Conservation (phyloP, 1,140 invertebrate species). For the Calliphora vicina region DNA sequence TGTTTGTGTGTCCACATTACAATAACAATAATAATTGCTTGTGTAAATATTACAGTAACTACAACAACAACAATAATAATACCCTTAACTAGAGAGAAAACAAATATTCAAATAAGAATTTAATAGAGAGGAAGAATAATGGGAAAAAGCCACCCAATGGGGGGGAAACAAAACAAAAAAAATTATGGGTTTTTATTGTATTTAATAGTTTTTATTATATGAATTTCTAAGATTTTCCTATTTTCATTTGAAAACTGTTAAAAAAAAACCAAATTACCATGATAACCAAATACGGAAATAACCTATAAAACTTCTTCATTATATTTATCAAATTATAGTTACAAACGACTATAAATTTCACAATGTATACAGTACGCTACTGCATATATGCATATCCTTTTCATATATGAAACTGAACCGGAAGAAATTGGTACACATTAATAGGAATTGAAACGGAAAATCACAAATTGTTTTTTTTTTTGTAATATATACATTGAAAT, state of each 20-base stretch:
- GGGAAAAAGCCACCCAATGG: no score
- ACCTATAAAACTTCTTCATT: not conserved
- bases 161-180: no score
- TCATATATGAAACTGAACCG: no score
- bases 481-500: no score
- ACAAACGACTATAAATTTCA: no score
- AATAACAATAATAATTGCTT: slow-evolving; percentile 3
- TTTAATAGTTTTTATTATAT: no score
- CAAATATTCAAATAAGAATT: not conserved
- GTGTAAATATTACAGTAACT: not conserved
- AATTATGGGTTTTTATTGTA: no score
- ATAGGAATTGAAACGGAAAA: not conserved
- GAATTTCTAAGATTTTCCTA: not conserved
- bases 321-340: not conserved
- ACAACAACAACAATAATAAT: not conserved
- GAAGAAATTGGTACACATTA: not conserved
- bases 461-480: not conserved
- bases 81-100: not conserved
- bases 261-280: not conserved
- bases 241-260: not conserved
- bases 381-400: no score
- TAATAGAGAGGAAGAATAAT: no score
- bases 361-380: no score
- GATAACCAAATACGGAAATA: not conserved
- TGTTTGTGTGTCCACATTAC: not conserved